Evolutionary conservation across 2,888 invertebrate species (phyloP), one percentile per base, ranked within the genome.

Genomic region (Eurytoma adleriae): DNA sequence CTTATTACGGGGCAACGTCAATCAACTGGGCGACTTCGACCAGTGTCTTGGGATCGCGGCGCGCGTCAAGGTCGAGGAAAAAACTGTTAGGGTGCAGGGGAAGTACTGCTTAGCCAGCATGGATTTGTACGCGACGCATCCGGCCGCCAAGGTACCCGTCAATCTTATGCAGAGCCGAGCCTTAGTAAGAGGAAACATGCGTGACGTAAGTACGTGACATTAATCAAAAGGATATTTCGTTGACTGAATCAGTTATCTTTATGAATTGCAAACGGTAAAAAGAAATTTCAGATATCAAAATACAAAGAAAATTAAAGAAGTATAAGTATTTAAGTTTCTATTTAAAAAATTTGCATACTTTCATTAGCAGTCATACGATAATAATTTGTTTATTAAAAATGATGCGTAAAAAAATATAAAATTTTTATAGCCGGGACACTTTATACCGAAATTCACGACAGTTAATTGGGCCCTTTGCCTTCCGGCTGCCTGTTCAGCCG

Each of bases 391-490:
- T 24, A 24, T 40, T 40, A 40, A 3, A 40, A 40, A 40, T 40
- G 7, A 40, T 40, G 1, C 4, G 40, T 0, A 40, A 40, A 40
- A 24, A 24, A 24, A 24, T 24, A 24, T 24, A 24, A 40, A 40
- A 40, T 75, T 66, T 62, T 89, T 91, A 78, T 91, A 95, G 95
- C 94, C 95, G 86, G 94, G 93, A 89, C 95, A 95, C 91, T 94
- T 95, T 90, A 92, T 94, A 88, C 95, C 95, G 75, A 93, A 93
- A 86, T 95, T 95, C 90, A 94, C 94, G 30, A 93, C 94, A 83
- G 91, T 94, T 83, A 94, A 94, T 86, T 95, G 95, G 95, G 95
- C 94, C 0, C 89, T 95, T 24, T 95, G 95, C 87, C 91, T 95
- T 68, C 95, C 95, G 0, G 92, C 93, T 3, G 92, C 93, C 13